Evolutionary conservation across 2,888 invertebrate genomes (phyloP), one percentile per base, ranked within the genome.

Genomic region (Machimus atricapillus): DNA sequence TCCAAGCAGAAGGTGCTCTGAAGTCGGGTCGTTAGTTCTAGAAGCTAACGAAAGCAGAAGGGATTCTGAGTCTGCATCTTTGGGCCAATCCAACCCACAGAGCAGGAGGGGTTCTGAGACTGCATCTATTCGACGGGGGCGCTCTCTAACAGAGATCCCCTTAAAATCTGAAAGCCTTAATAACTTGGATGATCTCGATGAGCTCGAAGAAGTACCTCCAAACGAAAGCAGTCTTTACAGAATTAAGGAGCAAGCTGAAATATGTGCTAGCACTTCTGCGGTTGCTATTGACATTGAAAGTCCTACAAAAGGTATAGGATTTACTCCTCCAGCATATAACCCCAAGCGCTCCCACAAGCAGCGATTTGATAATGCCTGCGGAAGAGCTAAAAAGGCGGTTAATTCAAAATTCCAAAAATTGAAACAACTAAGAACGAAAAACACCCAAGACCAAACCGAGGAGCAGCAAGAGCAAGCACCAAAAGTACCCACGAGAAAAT

Each of bases 161-260:
- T n/a, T 27, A 14, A 86, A 81, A 73, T 23, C 79, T n/a, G 78
- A 74, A 37, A 88, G 83, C 52, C 2, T 87, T 7, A 56, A 86
- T 12, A 40, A 16, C 14, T 12, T 79, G 7, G 27, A 27, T 58
- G 81, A 66, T 1, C 7, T 86, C 14, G 78, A 86, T 8, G 43
- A 16, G 14, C 23, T 79, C 2, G 37, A 37, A 37, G 82, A 73
- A 0, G 46, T 86, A 16, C 73, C 87, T 74, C 86, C 87, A 12
- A 88, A 86, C 31, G 86, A 87, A 8, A 88, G 88, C 16, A 87
- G 78, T 73, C 78, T 88, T 19, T 88, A 86, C 46, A 87, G 78
- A 40, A 86, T 87, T 46, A 66, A 82, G 7, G 43, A 58, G 27
- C 40, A 14, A 40, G 34, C 76, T 16, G 19, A 58, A 66, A 12